A percentile compares a stretch with the other conserved stretches of the same genome.
phyloP scores from a whole-genome alignment of 2,888 invertebrate species.

The Caprella mutica region DNA sequence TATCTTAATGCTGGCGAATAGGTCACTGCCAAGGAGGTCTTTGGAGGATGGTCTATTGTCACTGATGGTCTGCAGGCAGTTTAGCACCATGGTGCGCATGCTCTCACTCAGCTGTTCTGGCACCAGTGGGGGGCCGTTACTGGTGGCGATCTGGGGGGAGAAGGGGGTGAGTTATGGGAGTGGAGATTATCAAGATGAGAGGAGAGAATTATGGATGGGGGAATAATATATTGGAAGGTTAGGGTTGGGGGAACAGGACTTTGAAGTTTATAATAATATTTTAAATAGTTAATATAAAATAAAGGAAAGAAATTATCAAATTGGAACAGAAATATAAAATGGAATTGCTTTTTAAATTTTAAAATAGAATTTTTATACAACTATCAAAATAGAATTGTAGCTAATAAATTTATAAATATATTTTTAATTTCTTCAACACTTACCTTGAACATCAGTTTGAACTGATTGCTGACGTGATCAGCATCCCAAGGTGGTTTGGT shows the following conservation, averaged over 20 bases:
- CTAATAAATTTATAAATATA: not conserved
- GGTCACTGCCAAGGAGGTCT: too few species aligned
- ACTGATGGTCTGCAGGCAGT: constrained; percentile 42
- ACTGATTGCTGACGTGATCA: constrained; percentile 42
- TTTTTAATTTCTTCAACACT: constrained; percentile 2
- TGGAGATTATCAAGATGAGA: constrained; percentile 7
- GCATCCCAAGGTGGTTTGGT: constrained; percentile 45
- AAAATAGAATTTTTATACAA: too few species aligned
- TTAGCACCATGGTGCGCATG: constrained; percentile 40
- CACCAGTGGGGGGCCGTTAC: constrained; percentile 41
- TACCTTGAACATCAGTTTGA: constrained; percentile 44
- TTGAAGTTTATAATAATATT: not conserved
- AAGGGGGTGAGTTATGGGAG: too few species aligned
- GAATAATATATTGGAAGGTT: not conserved
- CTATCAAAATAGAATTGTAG: too few species aligned
- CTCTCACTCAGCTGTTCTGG: constrained; percentile 41
- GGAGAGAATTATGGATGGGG: not conserved
- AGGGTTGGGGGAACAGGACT: not conserved
- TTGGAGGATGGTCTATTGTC: constrained; percentile 39
- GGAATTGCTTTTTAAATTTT: not conserved
- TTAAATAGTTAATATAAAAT: not conserved
- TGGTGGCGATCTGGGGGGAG: constrained; percentile 44
- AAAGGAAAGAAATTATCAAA: too few species aligned
- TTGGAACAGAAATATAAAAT: not conserved
- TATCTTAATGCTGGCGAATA: too few species aligned